phyloP scores from a whole-genome alignment of 2,113 vertebrate species.

The Albula glossodonta region DNA sequence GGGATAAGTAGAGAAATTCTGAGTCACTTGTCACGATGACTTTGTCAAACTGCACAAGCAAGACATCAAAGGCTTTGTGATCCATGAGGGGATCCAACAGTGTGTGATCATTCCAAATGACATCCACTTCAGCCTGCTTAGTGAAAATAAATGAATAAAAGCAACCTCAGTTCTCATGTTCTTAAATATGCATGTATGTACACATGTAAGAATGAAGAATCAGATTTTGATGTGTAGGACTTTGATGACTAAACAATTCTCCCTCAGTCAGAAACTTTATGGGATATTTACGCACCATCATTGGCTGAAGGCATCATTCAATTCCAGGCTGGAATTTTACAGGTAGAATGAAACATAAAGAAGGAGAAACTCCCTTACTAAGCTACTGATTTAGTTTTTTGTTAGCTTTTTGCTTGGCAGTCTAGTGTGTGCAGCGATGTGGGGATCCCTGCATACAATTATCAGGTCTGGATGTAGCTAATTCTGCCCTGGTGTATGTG shows the following conservation, averaged over 20 bases:
- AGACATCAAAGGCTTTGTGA: not conserved
- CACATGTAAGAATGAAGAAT: not conserved
- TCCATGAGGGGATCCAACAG: not conserved
- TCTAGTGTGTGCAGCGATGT: no score
- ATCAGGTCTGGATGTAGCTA: no score
- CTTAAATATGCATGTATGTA: not conserved
- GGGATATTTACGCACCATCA: no score
- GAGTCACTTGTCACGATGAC: not conserved
- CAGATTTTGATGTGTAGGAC: not conserved
- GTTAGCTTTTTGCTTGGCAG: no score
- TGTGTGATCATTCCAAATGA: not conserved
- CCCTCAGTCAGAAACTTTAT: no score
- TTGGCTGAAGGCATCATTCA: no score
- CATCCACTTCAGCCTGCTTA: not conserved
- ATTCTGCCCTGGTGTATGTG: no score
- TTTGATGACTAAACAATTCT: not conserved
- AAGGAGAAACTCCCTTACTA: no score
- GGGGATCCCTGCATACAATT: no score
- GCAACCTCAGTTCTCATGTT: not conserved
- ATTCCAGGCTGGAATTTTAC: no score
- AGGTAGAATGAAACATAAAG: no score
- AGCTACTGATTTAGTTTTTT: no score
- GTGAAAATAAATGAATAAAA: slow-evolving; percentile 4
- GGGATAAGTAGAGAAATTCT: not conserved
- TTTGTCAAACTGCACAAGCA: not conserved